Evolutionary conservation across 2,113 vertebrate species (phyloP), one percentile per base, ranked within the genome.

Genomic region (Chionodraco myersi): DNA sequence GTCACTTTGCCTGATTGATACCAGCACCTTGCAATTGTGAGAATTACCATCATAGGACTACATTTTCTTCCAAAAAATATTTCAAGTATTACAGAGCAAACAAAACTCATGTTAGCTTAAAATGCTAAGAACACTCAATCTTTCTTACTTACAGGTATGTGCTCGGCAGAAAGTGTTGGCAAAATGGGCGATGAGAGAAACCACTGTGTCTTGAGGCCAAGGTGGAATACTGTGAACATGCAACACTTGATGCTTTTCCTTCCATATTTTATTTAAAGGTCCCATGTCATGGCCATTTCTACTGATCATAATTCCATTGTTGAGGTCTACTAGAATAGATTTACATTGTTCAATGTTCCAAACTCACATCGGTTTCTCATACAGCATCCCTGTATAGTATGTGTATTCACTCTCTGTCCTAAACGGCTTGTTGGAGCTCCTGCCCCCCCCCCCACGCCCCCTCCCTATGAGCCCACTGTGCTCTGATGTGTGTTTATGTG

Each of bases 211-310:
- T 11, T 10, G 5, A 69, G 47, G 58, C 67, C 78, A 83, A 84
- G 41, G 67, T 10, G 10, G 16, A 80, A 87, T 85, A 78, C 9
- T 69, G 36, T 75, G 68, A 58, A 78, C 18, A 70, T 74, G 62
- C 66, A 79, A 54, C 71, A 76, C 15, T 51, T 75, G 49, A 80
- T 71, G 48, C 11, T 62, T 62, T 80, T 72, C 36, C 30, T 73
- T 67, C 56, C 21, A 51, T 59, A 62, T 13, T 65, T n/a, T 76
- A 30, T 30, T 30, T 30, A 30, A 30, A 30, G 30, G 30, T 30
- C 30, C 30, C 30, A 30, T 30, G 30, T 30, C 30, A 30, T 30
- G 30, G 30, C 30, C 30, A 30, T 30, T 30, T 30, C 30, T 30
- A 30, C 30, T 30, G 30, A 30, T 30, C 30, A 30, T 30, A 30